A percentile compares a stretch with the other conserved stretches of the same genome.
These are phyloP conservation scores for Trichonephila inaurata DNA, from an alignment of 1,140 invertebrate species.

Conservation along the genomic window DNA sequence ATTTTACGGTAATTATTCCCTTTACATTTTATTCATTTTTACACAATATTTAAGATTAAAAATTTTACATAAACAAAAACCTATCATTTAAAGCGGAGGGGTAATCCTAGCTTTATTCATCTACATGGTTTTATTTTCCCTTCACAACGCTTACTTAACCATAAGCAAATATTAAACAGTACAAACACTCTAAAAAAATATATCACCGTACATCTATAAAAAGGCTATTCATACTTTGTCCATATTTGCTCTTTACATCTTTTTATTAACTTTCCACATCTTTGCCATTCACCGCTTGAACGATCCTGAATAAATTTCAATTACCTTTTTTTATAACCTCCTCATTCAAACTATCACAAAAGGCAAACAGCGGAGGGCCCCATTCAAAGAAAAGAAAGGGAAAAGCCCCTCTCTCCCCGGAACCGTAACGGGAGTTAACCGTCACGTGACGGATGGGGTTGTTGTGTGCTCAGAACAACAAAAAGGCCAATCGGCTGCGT, in stretches of 20 bases:
- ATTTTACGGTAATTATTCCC: too few relatives aligned
- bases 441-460: conserved; percentile 48
- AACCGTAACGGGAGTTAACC: conserved; percentile 52
- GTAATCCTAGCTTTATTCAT: too few relatives aligned
- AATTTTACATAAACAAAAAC: too few relatives aligned
- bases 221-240: background rate
- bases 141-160: too few relatives aligned
- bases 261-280: background rate
- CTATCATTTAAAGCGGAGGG: too few relatives aligned
- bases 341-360: background rate
- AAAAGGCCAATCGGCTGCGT: conserved; percentile 68
- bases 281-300: background rate
- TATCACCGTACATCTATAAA: background rate
- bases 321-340: background rate
- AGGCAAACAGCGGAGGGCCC: background rate
- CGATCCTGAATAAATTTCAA: conserved; percentile 15
- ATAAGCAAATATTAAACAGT: background rate
- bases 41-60: too few relatives aligned
- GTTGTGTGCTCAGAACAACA: conserved; percentile 33
- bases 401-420: background rate
- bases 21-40: too few relatives aligned
- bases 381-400: conserved; percentile 8
- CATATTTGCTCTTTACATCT: background rate
- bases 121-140: too few relatives aligned
- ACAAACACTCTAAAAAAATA: background rate